Conservation (phyloP, 30 jellyfish, hydroid and myxozoan genomes). For the Turritopsis rubra region DNA sequence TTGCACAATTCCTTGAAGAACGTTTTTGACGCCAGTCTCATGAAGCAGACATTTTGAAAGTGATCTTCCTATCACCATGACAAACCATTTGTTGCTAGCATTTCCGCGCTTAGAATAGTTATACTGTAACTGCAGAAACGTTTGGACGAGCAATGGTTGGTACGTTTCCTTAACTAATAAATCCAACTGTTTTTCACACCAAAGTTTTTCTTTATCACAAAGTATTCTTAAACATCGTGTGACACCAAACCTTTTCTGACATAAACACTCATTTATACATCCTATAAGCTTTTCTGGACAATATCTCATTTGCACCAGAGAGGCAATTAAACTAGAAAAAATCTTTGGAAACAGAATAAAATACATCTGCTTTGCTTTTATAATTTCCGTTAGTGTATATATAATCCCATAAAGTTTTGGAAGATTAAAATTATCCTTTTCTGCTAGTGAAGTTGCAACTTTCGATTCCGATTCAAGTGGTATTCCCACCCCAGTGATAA, state of each 20-base stretch:
- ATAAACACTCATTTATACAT: neutral
- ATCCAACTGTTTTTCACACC: constrained; percentile 50
- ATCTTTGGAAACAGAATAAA: neutral
- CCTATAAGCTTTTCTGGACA: neutral
- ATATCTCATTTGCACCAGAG: constrained; percentile 12
- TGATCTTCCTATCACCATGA: constrained; percentile 22
- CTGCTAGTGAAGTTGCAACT: neutral
- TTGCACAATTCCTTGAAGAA: constrained; percentile 54
- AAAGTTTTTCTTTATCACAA: constrained; percentile 51
- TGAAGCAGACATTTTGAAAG: constrained; percentile 51
- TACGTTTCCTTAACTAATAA: constrained; percentile 23
- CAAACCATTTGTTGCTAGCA: constrained; percentile 29
- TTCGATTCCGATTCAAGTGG: neutral
- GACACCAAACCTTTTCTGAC: neutral
- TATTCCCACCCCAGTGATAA: constrained; percentile 23
- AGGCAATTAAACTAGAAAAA: constrained; percentile 1
- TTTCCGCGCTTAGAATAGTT: constrained; percentile 13
- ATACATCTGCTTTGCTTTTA: neutral
- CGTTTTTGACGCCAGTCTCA: constrained; percentile 53
- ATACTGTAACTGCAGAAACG: constrained; percentile 50
- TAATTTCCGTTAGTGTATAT: neutral
- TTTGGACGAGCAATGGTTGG: constrained; percentile 60
- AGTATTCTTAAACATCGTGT: neutral
- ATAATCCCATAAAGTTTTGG: constrained; percentile 6
- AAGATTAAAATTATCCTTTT: neutral